Base-by-base conservation (phyloP, 2,113 vertebrate genomes). In the Indicator maculatus region DNA sequence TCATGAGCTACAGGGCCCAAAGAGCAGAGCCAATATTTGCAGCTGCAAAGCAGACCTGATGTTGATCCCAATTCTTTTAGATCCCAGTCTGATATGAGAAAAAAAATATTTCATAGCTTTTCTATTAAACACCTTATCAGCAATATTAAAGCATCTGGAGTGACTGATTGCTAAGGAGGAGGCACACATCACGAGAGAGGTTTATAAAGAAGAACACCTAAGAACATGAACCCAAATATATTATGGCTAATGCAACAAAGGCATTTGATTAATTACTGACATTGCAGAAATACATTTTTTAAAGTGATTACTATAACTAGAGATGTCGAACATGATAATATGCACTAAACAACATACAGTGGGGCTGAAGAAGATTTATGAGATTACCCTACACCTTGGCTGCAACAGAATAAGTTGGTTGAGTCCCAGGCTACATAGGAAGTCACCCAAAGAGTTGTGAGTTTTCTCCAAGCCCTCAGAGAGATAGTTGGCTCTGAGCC, bases 221-320 rank as follows among this genome's bases (percentile, higher is more conserved):
- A 88, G 88, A 95, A 91, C 94, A 91, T 61, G 85, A 88, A 95
- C 93, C 91, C 55, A 88, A 86, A 95, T 18, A 60, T 65, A 82
- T 90, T 95, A 95, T 59, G 53, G 91, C 88, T 95, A 96, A 94
- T 65, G 70, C 77, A 96, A 95, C 96, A 96, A 95, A 95, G 76
- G 86, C 53, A 67, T 95, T 95, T 96, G 94, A 96, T 97, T 96
- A 93, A 96, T 95, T 95, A 95, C 95, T 90, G 94, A 93, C 88
- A 93, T 88, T 0, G 33, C 76, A 77, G 75, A 91, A 95, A 41
- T 44, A 86, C 23, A 69, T 91, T 95, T 95, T 82, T 55, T 1
- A 59, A 94, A 91, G 66, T 65, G 73, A 95, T 96, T 93, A 90
- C 53, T 95, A 15, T 14, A 81, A 76, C 90, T 72, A 93, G 90